phyloP scores from a whole-genome alignment of 2,888 invertebrate species.

The Teinopalpus imperialis region DNA sequence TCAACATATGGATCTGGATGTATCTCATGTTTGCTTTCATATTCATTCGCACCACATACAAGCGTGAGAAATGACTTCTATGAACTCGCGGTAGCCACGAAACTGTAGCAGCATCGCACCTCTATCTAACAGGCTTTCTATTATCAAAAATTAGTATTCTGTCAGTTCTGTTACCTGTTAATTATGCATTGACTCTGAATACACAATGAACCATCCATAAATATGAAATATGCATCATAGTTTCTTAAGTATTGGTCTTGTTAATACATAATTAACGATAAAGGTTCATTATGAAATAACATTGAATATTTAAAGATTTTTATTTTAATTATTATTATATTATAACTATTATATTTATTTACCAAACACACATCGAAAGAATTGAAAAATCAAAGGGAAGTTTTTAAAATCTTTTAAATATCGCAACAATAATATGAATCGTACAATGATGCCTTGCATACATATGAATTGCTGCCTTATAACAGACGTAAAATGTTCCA shows the following conservation, averaged over 20 bases:
- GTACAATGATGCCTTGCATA: too few species aligned
- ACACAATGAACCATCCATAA: constrained; percentile 30
- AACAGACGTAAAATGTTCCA: too few species aligned
- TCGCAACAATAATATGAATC: too few species aligned
- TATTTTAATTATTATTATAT: too few species aligned
- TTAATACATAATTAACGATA: constrained; percentile 9
- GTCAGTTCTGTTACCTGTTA: constrained; percentile 64
- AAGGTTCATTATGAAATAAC: background rate
- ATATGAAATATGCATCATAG: constrained; percentile 31
- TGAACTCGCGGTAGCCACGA: constrained; percentile 65
- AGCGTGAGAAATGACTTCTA: constrained; percentile 72
- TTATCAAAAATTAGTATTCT: constrained; percentile 58
- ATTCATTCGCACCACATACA: constrained; percentile 76
- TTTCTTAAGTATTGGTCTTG: constrained; percentile 14
- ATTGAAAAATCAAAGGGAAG: too few species aligned
- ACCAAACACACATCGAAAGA: too few species aligned
- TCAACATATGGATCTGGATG: constrained; percentile 82
- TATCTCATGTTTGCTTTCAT: constrained; percentile 76
- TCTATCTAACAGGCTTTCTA: constrained; percentile 56
- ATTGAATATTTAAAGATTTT: too few species aligned
- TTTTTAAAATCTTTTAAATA: too few species aligned
- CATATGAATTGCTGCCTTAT: too few species aligned
- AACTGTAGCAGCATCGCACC: constrained; percentile 70
- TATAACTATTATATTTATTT: too few species aligned
- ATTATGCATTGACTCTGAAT: constrained; percentile 47